Evolutionary conservation across 2,113 vertebrate genomes (phyloP).

Genomic region (Nesogale talazaci): DNA sequence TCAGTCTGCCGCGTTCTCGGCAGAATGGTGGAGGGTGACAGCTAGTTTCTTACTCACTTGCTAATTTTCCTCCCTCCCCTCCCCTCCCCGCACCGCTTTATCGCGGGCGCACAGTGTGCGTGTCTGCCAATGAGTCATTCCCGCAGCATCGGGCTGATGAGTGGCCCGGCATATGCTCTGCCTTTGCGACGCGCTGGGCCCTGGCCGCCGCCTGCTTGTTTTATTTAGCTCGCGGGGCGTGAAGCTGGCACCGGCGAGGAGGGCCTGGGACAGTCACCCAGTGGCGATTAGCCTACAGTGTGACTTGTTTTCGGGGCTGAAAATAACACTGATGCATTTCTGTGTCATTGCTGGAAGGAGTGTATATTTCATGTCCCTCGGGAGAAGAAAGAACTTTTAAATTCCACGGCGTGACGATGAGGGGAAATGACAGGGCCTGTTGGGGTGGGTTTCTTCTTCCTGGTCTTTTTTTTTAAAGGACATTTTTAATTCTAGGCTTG

Average conservation of each 20-base stretch:
- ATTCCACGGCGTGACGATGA: constrained; percentile 47
- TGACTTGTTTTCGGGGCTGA: neutral
- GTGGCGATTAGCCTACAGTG: constrained; percentile 10
- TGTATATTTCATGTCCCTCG: constrained; percentile 9
- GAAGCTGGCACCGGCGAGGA: neutral
- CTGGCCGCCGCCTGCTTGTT: constrained; percentile 27
- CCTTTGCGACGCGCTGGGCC: constrained; percentile 8
- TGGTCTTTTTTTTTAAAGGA: neutral
- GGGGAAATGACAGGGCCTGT: neutral
- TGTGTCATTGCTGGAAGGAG: constrained; percentile 25
- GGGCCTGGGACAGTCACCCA: neutral
- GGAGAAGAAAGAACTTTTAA: constrained; percentile 39
- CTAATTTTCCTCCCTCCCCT: constrained; percentile 29
- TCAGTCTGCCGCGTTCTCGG: neutral
- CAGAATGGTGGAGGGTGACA: neutral
- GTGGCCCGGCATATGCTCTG: neutral
- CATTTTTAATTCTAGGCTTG: constrained; percentile 27
- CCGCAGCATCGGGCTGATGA: constrained; percentile 43
- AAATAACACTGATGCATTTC: neutral
- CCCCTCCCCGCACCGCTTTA: neutral
- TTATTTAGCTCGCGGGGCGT: constrained; percentile 40
- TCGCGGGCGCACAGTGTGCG: too few species aligned
- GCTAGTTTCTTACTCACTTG: neutral
- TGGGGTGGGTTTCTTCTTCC: neutral
- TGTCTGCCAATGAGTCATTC: neutral